A percentile compares a stretch with the other conserved stretches of the same genome.
phyloP scores from a whole-genome alignment of 2,113 vertebrate species.

The Tricholaema leucomelas region DNA sequence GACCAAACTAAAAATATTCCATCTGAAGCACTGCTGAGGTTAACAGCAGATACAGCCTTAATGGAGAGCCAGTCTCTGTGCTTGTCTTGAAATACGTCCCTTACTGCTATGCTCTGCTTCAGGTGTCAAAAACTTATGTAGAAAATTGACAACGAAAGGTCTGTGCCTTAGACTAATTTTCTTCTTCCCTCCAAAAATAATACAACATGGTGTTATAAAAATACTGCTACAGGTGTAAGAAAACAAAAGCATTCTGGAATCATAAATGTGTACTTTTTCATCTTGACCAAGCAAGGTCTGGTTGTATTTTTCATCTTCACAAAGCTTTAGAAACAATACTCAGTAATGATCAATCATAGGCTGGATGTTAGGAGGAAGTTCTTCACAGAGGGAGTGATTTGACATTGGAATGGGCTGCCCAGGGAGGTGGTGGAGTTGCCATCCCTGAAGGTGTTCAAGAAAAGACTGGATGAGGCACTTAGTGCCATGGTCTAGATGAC shows the following conservation, averaged over 20 bases:
- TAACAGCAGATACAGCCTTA: slow-evolving; percentile 9
- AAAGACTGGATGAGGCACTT: too few relatives aligned
- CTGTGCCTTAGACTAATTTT: neutral
- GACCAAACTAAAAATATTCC: neutral
- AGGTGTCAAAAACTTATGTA: neutral
- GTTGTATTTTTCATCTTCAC: neutral
- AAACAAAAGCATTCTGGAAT: neutral
- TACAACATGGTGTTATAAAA: neutral
- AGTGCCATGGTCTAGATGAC: too few relatives aligned
- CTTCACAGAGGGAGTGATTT: too few relatives aligned
- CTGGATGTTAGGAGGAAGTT: too few relatives aligned
- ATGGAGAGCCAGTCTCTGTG: neutral
- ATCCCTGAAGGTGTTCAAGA: too few relatives aligned
- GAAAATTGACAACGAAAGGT: neutral
- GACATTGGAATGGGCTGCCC: too few relatives aligned
- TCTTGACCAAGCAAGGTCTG: neutral
- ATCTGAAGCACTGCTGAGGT: rapidly evolving
- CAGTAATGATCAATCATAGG: slow-evolving; percentile 14
- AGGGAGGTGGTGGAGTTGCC: too few relatives aligned
- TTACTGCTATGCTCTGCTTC: neutral
- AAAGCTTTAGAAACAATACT: slow-evolving; percentile 36
- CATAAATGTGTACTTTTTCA: neutral
- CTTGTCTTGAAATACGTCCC: neutral
- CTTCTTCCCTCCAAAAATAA: neutral
- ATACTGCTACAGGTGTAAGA: slow-evolving; percentile 24